Conservation (phyloP, 2,888 invertebrate species). For the Patella caerulea region DNA sequence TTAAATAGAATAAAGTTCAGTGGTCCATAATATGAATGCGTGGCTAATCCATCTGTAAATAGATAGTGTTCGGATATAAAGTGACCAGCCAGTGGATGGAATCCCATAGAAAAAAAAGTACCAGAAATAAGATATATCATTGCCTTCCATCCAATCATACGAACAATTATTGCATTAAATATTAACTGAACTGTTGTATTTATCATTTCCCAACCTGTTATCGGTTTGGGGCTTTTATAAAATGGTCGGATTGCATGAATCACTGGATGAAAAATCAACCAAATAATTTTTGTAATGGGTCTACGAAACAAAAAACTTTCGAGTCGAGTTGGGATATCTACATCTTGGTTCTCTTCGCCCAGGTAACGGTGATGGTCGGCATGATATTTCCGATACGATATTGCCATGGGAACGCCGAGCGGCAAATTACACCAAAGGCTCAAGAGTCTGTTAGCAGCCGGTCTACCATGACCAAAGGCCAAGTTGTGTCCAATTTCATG, state of each 20-base stretch:
- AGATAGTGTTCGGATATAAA: slow-evolving; percentile 71
- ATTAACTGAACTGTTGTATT: slow-evolving; percentile 59
- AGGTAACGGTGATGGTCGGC: slow-evolving; percentile 70
- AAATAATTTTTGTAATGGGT: slow-evolving; percentile 67
- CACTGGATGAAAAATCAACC: slow-evolving; percentile 67
- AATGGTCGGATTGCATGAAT: slow-evolving; percentile 69
- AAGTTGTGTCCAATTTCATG: slow-evolving; percentile 72
- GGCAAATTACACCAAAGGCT: slow-evolving; percentile 70
- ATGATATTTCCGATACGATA: slow-evolving; percentile 71
- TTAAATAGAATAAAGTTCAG: slow-evolving; percentile 70
- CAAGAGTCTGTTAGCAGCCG: slow-evolving; percentile 62
- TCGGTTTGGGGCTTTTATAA: slow-evolving; percentile 67
- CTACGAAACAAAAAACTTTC: slow-evolving; percentile 67
- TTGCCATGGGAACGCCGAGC: slow-evolving; percentile 68
- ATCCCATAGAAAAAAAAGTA: slow-evolving; percentile 66
- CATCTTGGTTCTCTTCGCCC: slow-evolving; percentile 69
- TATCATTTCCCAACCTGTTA: slow-evolving; percentile 64
- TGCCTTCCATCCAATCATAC: slow-evolving; percentile 60
- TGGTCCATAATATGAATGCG: slow-evolving; percentile 71
- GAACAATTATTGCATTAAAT: slow-evolving; percentile 58
- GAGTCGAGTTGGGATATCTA: slow-evolving; percentile 69
- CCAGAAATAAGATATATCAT: slow-evolving; percentile 64
- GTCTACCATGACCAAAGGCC: slow-evolving; percentile 68
- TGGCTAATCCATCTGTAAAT: slow-evolving; percentile 66
- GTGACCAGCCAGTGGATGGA: slow-evolving; percentile 70